Evolutionary conservation across 1,140 invertebrate genomes (phyloP), one percentile per base, ranked within the genome.

Genomic region (Macrobrachium nipponense): DNA sequence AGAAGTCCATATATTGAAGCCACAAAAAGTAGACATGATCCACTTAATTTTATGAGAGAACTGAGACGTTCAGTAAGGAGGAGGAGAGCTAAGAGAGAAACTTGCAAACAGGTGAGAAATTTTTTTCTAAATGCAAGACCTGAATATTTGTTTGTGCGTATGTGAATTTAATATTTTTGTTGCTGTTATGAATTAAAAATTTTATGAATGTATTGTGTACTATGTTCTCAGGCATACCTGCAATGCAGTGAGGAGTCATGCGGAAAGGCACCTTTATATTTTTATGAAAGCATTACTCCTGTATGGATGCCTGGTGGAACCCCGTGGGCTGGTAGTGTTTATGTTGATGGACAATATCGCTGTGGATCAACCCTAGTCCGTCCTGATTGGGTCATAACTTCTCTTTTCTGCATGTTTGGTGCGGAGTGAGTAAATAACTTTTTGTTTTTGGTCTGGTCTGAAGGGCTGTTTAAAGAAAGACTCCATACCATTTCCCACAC

Each of bases 291-390:
- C 23, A 23, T 73, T 0, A 86, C 78, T 18, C 77, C 77, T 18
- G 83, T 80, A 6, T 80, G 68, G 83, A 79, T 73, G 68, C 60
- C 14, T 14, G 83, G 83, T 14, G 83, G 83, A n/a, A 59, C 66
- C 1, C 83, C 83, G 5, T 86, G 83, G 83, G 51, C 83, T 15
- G 83, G 36, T 5, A 64, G 23, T 44, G 77, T 86, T 5, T 86
- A 86, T 68, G 83, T 86, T n/a, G 20, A 86, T 0, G 83, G 83
- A 3, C 6, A 23, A 0, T 80, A 86, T 36, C 20, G 60, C n/a
- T 86, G 83, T 43, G 77, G 77, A 14, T 51, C 27, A 27, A 86
- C 83, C 11, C 77, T 86, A 7, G n/a, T 86, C 64, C 62, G 61
- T 10, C 83, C 77, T 15, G 43, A 27, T 10, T 86, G 83, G 83